Base-by-base conservation (phyloP, 1,140 invertebrate species). In the Caenorhabditis briggsae region DNA sequence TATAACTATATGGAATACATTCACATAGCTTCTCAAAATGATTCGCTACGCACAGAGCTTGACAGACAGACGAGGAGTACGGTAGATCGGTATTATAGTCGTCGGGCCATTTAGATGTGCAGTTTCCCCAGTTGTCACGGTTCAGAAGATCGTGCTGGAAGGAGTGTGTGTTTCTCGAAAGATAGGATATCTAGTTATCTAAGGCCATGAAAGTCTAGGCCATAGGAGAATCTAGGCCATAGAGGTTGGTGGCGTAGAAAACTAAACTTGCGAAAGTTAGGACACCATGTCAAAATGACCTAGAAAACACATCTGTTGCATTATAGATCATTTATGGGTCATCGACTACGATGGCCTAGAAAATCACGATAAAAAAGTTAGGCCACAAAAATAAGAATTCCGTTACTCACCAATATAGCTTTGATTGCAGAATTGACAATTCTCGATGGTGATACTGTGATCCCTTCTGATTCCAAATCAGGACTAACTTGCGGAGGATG, bases 351-450 rank as follows among this genome's bases (percentile, higher is more conserved):
- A n/a, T n/a, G n/a, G 33, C 33, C 33, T 33, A 33, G 33, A 33
- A 33, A 33, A 1, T 33, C 33, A 33, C 1, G 3, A 33, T 33
- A 3, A 33, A 33, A 65, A 11, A 33, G 20, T 20, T 20, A 2
- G 58, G 3, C 3, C 33, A 33, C 33, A 33, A 33, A 59, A 59
- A 20, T 1, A 59, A 20, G 16, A 20, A 59, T 9, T 20, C 5
- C 5, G 25, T 14, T 2, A 25, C 41, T 74, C 46, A 74, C 65
- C 65, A 74, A 25, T 23, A 78, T n/a, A 23, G 70, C 33, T 50
- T 78, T 78, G 43, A 78, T 78, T 14, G 46, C 70, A n/a, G 70
- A 53, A 50, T 78, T 78, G 7, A 78, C 70, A 18, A 78, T n/a
- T 53, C 70, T 78, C 3, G 70, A 78, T 53, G 70, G 70, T 16